These are phyloP conservation scores for Numenius arquata DNA, from an alignment of 2,113 vertebrate species.

Conservation along the genomic window DNA sequence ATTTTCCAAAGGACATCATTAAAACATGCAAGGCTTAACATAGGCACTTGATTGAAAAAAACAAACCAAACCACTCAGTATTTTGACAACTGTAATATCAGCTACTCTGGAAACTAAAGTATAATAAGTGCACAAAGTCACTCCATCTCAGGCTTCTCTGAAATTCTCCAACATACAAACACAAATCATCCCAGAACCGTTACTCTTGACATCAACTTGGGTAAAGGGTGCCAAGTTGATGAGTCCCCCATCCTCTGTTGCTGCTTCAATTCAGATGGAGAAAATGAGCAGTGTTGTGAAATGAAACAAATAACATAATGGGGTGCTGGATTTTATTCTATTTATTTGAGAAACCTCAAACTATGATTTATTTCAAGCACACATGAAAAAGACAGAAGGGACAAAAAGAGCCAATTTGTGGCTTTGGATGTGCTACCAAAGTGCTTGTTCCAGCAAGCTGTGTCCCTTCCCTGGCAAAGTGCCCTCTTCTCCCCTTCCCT, in stretches of 20 bases:
- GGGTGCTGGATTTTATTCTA: not conserved
- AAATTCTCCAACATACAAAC: not conserved
- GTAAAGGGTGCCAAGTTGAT: not conserved
- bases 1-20: not conserved
- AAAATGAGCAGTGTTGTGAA: not conserved
- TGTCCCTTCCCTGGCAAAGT: not conserved
- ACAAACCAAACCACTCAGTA: not conserved
- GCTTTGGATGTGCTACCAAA: not conserved
- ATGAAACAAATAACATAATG: not conserved
- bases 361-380: not conserved
- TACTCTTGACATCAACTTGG: not conserved
- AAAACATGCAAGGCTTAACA: not conserved
- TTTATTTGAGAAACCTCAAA: not conserved
- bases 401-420: not conserved
- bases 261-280: not conserved
- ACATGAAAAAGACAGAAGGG: not conserved
- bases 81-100: not conserved
- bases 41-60: not conserved
- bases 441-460: not conserved
- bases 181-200: not conserved
- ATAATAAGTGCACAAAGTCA: too few relatives aligned
- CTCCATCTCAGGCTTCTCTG: not conserved
- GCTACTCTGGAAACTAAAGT: not conserved
- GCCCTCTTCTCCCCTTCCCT: not conserved
- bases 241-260: fast-evolving